These are phyloP conservation scores for Bos indicus DNA, from an alignment of 2,113 vertebrate genomes.

Conservation along the genomic window DNA sequence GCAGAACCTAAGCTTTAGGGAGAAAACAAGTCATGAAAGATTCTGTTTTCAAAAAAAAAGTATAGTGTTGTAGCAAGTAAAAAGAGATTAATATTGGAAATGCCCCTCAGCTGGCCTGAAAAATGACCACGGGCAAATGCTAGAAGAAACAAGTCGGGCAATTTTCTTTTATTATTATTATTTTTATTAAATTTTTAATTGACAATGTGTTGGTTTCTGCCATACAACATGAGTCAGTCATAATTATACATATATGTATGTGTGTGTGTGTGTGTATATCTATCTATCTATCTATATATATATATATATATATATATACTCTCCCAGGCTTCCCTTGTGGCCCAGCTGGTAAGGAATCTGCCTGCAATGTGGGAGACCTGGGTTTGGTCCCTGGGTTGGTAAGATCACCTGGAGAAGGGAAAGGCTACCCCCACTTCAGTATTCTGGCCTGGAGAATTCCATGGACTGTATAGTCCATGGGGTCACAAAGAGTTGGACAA, in stretches of 20 bases:
- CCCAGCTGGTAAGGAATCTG: neutral
- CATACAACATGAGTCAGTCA: neutral
- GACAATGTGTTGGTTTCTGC: neutral
- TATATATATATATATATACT: neutral
- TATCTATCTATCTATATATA: too few relatives aligned
- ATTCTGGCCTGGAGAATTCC: neutral
- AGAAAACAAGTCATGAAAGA: neutral
- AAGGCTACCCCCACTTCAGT: neutral
- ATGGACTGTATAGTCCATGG: neutral
- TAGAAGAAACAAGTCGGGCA: neutral
- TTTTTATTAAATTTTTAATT: neutral
- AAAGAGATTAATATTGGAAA: neutral
- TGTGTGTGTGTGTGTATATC: too few relatives aligned
- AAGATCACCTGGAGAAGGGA: neutral
- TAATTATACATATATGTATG: neutral
- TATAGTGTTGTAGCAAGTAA: neutral
- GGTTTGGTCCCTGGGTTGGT: neutral
- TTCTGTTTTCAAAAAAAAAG: neutral
- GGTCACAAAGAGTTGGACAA: neutral
- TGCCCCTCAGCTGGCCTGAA: neutral
- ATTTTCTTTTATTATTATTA: neutral
- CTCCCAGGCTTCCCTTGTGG: neutral
- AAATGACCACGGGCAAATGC: neutral
- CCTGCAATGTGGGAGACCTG: neutral
- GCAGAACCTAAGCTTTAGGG: neutral